These are phyloP conservation scores for Martes martes DNA, from an alignment of 2,113 vertebrate species.

Conservation along the genomic window DNA sequence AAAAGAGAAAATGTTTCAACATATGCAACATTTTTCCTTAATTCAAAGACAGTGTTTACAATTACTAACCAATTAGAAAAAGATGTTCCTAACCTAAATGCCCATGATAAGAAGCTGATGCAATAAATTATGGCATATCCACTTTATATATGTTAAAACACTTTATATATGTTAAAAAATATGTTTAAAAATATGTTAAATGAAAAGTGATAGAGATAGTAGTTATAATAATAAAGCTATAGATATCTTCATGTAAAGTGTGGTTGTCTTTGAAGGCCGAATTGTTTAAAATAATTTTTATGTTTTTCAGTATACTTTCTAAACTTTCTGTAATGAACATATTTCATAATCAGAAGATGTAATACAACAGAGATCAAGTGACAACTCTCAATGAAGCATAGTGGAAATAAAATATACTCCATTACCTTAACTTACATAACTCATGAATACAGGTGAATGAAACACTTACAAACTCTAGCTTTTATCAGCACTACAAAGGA, in stretches of 20 bases:
- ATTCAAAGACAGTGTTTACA: neutral
- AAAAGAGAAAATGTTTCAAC: neutral
- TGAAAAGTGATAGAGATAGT: neutral
- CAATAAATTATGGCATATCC: neutral
- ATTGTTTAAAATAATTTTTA: neutral
- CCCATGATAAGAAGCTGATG: neutral
- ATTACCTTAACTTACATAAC: neutral
- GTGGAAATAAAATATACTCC: neutral
- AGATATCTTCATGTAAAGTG: neutral
- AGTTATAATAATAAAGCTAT: neutral
- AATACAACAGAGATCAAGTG: neutral
- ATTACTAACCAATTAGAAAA: neutral
- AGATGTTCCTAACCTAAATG: neutral
- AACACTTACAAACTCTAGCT: neutral
- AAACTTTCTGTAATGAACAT: neutral
- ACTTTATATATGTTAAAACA: neutral
- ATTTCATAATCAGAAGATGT: conserved; percentile 14
- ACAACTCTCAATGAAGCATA: neutral
- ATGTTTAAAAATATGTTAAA: neutral
- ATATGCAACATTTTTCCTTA: neutral
- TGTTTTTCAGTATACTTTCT: neutral
- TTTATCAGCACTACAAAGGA: neutral
- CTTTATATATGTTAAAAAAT: neutral
- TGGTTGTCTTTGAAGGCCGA: neutral
- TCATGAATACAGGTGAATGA: neutral